These are phyloP conservation scores for Pristiophorus japonicus DNA, from an alignment of 2,113 vertebrate genomes.

Conservation along the genomic window DNA sequence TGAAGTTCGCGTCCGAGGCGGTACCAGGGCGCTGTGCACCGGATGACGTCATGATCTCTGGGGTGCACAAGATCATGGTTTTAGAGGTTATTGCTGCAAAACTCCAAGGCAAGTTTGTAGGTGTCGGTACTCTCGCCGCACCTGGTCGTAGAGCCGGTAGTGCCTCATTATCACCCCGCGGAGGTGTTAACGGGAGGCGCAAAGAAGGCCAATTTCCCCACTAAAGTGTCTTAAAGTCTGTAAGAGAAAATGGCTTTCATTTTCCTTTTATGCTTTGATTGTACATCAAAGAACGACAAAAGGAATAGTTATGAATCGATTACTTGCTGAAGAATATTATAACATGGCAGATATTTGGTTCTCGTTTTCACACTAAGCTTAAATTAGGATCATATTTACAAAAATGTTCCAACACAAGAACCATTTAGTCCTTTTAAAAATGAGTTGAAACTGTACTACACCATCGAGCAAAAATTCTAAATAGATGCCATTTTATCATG, in stretches of 20 bases:
- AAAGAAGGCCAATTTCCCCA: too few species aligned
- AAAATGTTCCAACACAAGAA: neutral
- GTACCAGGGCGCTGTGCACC: too few species aligned
- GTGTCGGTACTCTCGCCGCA: too few species aligned
- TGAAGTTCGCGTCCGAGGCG: too few species aligned
- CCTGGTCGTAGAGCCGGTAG: too few species aligned
- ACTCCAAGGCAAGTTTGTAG: too few species aligned
- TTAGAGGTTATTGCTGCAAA: too few species aligned
- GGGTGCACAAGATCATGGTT: too few species aligned
- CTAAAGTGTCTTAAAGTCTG: neutral
- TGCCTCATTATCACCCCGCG: too few species aligned
- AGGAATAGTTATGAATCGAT: too few species aligned
- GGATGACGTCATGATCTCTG: too few species aligned
- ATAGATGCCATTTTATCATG: neutral
- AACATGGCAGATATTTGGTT: neutral
- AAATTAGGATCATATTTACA: neutral
- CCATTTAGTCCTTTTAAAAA: neutral
- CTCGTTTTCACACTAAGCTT: neutral
- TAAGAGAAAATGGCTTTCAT: neutral
- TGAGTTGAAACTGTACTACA: neutral
- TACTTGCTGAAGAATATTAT: neutral
- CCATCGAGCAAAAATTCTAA: neutral
- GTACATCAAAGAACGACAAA: neutral
- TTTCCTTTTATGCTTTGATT: neutral
- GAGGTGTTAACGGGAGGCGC: too few species aligned